A percentile compares a stretch with the other conserved stretches of the same genome.
phyloP scores from a whole-genome alignment of 2,113 vertebrate genomes.

The Ptychochromis oligacanthus region DNA sequence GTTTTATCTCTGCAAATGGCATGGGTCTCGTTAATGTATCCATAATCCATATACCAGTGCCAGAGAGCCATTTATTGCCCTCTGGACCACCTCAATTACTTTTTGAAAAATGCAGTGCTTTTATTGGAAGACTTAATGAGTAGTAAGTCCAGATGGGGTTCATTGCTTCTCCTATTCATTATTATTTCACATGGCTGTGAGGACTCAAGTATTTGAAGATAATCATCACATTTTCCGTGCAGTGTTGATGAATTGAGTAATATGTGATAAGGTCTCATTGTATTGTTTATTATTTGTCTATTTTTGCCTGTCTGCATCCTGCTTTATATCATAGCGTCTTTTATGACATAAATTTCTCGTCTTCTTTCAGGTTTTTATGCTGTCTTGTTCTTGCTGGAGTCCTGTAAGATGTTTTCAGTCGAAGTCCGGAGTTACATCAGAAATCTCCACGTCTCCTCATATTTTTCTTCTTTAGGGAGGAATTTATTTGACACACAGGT shows the following conservation, averaged over 20 bases:
- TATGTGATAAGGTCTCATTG: neutral
- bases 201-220: neutral
- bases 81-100: neutral
- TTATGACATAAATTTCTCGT: neutral
- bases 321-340: neutral
- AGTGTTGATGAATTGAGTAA: neutral
- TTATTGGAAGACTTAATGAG: slow-evolving; percentile 16
- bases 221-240: neutral
- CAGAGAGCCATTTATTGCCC: neutral
- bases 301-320: neutral
- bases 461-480: slow-evolving; percentile 44
- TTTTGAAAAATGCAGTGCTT: slow-evolving; percentile 7
- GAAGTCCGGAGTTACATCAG: slow-evolving; percentile 19
- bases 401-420: slow-evolving; percentile 49
- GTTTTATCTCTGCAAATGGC: slow-evolving; percentile 2
- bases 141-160: neutral
- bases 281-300: neutral
- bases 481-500: slow-evolving; percentile 42
- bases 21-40: neutral
- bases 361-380: slow-evolving; percentile 19
- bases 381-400: slow-evolving; percentile 28
- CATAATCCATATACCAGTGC: slow-evolving; percentile 1
- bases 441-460: slow-evolving; percentile 16
- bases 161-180: neutral
- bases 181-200: neutral